These are phyloP conservation scores for Pristionchus japonicus DNA, from an alignment of 2,888 invertebrate species.

Conservation along the genomic window DNA sequence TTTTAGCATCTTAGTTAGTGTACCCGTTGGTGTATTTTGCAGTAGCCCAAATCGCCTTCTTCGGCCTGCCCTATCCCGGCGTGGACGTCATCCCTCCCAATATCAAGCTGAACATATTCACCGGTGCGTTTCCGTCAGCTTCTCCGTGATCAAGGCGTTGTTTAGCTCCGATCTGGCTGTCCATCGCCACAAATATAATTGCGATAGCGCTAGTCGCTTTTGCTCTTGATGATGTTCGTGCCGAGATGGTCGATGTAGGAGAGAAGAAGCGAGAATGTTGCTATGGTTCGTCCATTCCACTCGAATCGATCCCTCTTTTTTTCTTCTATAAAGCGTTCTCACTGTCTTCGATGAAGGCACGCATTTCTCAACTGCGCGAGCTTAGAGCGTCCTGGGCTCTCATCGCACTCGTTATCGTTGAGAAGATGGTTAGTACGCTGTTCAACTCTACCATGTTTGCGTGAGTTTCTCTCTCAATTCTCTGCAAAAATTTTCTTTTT, in stretches of 20 bases:
- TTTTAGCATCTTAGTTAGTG: too few species aligned
- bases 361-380: background rate
- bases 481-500: too few species aligned
- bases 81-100: background rate
- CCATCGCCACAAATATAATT: background rate
- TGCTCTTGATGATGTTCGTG: background rate
- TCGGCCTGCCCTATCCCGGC: background rate
- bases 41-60: background rate
- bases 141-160: too few species aligned
- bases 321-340: too few species aligned
- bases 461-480: background rate
- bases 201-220: background rate
- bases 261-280: background rate
- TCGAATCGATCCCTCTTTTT: background rate
- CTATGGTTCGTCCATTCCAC: too few species aligned
- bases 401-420: background rate
- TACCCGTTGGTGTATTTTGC: too few species aligned
- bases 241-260: background rate
- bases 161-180: background rate
- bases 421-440: background rate
- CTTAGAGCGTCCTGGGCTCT: background rate
- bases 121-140: too few species aligned
- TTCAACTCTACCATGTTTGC: background rate
- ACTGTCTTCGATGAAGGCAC: too few species aligned
- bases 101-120: background rate